phyloP scores from a whole-genome alignment of 1,140 invertebrate species.

The Catajapyx aquilonaris region DNA sequence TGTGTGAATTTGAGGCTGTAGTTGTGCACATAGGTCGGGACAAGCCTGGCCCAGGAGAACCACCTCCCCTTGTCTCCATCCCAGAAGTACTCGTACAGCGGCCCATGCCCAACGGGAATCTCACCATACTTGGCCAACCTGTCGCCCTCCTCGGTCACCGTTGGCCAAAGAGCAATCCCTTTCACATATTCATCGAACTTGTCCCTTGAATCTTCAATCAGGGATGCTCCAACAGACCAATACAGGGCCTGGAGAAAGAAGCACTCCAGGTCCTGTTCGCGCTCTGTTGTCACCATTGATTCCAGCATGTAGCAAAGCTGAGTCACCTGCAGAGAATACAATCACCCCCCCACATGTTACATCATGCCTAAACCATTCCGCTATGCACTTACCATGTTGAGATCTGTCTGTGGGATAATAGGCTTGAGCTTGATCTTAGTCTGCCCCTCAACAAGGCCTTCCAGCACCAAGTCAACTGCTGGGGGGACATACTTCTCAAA shows the following conservation, averaged over 20 bases:
- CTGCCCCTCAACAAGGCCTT: conserved; percentile 48
- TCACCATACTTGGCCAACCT: conserved; percentile 42
- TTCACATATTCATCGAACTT: conserved; percentile 65
- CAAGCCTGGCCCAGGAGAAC: conserved; percentile 62
- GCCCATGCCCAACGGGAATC: conserved; percentile 38
- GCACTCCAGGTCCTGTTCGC: conserved; percentile 32
- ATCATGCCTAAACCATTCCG: background rate
- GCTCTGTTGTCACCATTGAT: conserved; percentile 27
- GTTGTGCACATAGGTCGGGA: conserved; percentile 53
- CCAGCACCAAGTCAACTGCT: conserved; percentile 47
- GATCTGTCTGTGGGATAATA: conserved; percentile 56
- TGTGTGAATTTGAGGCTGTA: conserved; percentile 44
- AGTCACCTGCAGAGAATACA: no score
- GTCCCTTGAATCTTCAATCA: conserved; percentile 39
- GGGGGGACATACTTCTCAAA: conserved; percentile 51
- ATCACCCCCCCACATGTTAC: no score
- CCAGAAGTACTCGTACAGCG: conserved; percentile 62
- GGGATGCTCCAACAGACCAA: conserved; percentile 57
- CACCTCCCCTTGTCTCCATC: conserved; percentile 45
- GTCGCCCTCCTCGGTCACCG: conserved; percentile 34
- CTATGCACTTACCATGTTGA: conserved; percentile 49
- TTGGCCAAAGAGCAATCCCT: conserved; percentile 41
- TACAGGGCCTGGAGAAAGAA: conserved; percentile 56
- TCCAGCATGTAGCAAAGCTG: conserved; percentile 68
- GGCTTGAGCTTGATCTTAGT: conserved; percentile 51